A percentile compares a stretch with the other conserved stretches of the same genome.
phyloP scores from a whole-genome alignment of 2,888 invertebrate genomes.

The Cosmorhoe ocellata region DNA sequence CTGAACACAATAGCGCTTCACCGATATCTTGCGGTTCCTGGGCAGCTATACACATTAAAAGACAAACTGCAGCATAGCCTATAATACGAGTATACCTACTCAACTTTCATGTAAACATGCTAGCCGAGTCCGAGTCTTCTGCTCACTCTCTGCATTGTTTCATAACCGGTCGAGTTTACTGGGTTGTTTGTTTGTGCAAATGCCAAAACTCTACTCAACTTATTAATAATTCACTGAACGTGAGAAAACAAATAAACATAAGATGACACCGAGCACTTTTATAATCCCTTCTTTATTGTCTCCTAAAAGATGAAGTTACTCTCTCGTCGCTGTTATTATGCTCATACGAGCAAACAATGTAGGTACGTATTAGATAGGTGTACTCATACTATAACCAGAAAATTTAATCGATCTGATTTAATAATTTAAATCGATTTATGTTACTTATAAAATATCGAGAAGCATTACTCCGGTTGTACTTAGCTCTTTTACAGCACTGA shows the following conservation, averaged over 20 bases:
- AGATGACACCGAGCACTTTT: constrained; percentile 15
- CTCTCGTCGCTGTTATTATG: constrained; percentile 15
- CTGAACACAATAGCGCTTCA: constrained; percentile 37
- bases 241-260: constrained; percentile 17
- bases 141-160: constrained; percentile 12
- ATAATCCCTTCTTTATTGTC: constrained; percentile 20
- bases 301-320: constrained; percentile 18
- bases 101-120: constrained; percentile 25
- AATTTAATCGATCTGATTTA: constrained; percentile 34
- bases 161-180: constrained; percentile 18
- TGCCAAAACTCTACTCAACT: constrained; percentile 16
- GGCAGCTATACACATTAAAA: constrained; percentile 21
- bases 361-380: background rate
- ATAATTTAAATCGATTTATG: constrained; percentile 39
- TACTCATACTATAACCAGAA: constrained; percentile 19
- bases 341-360: constrained; percentile 13
- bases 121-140: constrained; percentile 7
- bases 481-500: constrained; percentile 22
- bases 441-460: constrained; percentile 33
- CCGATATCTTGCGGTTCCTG: constrained; percentile 42
- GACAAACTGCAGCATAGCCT: constrained; percentile 19
- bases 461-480: constrained; percentile 32
- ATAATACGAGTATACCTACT: too few relatives aligned
- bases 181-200: constrained; percentile 20
- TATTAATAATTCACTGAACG: constrained; percentile 19